Conservation (phyloP, 2,888 invertebrate species). For the Stenurella melanura region DNA sequence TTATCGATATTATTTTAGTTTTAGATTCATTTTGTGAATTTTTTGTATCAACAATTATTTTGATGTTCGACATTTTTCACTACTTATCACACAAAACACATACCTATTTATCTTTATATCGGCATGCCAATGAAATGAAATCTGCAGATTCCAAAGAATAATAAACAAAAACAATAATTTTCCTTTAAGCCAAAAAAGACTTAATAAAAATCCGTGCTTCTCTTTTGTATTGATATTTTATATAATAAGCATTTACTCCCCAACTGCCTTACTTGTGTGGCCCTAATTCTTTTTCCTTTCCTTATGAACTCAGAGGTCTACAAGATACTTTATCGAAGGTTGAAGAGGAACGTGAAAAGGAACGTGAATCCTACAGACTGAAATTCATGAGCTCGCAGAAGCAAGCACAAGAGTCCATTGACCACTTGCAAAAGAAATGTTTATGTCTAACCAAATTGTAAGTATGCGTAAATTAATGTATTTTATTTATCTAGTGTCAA, state of each 20-base stretch:
- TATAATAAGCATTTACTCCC: constrained; percentile 46
- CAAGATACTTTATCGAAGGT: constrained; percentile 70
- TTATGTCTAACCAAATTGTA: constrained; percentile 79
- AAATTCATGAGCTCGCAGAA: constrained; percentile 73
- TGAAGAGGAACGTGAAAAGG: constrained; percentile 68
- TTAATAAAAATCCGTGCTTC: not conserved
- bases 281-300: constrained; percentile 54
- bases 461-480: constrained; percentile 69
- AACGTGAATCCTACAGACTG: constrained; percentile 66
- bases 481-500: no score
- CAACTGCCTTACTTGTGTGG: constrained; percentile 39
- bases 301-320: constrained; percentile 71
- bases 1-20: no score
- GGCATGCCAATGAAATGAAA: no score
- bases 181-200: not conserved
- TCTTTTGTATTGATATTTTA: constrained; percentile 1
- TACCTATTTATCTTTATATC: no score
- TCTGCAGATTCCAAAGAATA: no score
- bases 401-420: constrained; percentile 75
- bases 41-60: no score
- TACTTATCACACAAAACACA: not conserved
- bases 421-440: constrained; percentile 78
- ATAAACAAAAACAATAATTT: not conserved
- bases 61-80: no score
- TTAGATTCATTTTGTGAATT: no score